phyloP scores from a whole-genome alignment of 2,888 invertebrate genomes.

The Bruchidius siliquastri region DNA sequence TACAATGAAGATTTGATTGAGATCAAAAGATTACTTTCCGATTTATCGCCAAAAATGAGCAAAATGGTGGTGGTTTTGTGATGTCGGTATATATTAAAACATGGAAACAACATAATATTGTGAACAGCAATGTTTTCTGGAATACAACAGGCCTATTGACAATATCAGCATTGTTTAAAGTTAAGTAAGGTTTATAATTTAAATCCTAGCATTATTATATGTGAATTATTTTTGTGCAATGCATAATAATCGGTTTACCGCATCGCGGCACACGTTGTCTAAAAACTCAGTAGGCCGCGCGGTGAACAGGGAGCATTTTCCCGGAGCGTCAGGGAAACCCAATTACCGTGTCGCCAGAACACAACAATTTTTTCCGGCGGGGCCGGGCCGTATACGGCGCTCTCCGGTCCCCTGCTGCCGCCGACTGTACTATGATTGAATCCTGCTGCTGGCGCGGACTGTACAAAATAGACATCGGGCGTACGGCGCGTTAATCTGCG shows the following conservation, averaged over 20 bases:
- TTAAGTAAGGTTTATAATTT: too few relatives aligned
- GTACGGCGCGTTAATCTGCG: slow-evolving; percentile 49
- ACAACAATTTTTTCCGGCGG: background rate
- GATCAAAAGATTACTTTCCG: too few relatives aligned
- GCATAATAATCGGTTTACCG: background rate
- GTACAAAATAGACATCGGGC: slow-evolving; percentile 52
- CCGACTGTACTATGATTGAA: slow-evolving; percentile 49
- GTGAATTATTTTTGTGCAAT: background rate
- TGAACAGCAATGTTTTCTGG: too few relatives aligned
- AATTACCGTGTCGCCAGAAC: background rate
- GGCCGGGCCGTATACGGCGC: background rate
- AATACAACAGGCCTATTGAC: too few relatives aligned
- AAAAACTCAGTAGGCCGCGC: background rate
- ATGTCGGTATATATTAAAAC: too few relatives aligned
- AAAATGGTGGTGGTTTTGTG: too few relatives aligned
- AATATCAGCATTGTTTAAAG: too few relatives aligned
- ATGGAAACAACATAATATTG: too few relatives aligned
- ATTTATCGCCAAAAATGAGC: too few relatives aligned
- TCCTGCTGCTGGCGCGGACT: slow-evolving; percentile 39
- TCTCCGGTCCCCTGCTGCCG: background rate
- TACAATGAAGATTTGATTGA: too few relatives aligned
- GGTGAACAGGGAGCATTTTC: background rate
- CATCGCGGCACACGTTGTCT: background rate
- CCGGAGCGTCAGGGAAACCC: background rate
- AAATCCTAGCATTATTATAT: too few relatives aligned